phyloP scores from a whole-genome alignment of 2,888 invertebrate species.

The Uloborus plumipes region DNA sequence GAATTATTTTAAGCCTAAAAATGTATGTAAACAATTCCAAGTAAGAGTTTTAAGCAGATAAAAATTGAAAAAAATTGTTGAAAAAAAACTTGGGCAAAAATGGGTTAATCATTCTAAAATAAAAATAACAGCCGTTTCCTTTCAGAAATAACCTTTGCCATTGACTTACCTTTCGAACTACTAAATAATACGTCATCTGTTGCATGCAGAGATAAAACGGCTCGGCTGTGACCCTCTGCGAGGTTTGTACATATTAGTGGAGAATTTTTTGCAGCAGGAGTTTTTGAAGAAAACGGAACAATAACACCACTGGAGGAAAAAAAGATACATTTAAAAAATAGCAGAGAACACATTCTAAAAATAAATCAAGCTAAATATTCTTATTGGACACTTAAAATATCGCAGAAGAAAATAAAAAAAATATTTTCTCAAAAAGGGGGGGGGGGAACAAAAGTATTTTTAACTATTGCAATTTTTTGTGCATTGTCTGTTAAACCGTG shows the following conservation, averaged over 20 bases:
- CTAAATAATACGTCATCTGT: constrained; percentile 82
- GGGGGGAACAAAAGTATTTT: too few species aligned
- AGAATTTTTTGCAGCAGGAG: constrained; percentile 70
- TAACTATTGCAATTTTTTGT: too few species aligned
- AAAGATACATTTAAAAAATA: not conserved
- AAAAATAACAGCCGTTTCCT: not conserved
- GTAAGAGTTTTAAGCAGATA: too few species aligned
- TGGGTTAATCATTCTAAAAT: too few species aligned
- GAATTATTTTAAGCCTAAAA: too few species aligned
- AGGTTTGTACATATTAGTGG: constrained; percentile 82
- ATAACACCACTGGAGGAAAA: constrained; percentile 65
- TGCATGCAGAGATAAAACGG: constrained; percentile 84
- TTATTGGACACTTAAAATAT: not conserved
- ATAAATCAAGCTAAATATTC: not conserved
- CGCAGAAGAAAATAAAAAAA: too few species aligned
- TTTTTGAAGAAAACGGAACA: constrained; percentile 65
- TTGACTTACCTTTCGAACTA: constrained; percentile 82
- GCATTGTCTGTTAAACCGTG: too few species aligned
- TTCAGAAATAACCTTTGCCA: not conserved
- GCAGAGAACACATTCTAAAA: not conserved
- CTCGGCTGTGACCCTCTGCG: constrained; percentile 87
- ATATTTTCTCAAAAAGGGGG: too few species aligned
- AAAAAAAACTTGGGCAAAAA: too few species aligned
- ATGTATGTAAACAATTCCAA: too few species aligned
- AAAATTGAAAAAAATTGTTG: too few species aligned